Percentiles rank a stretch among this genome's conserved stretches.
phyloP scores from a whole-genome alignment of 2,113 vertebrate species.

The Antidorcas marsupialis region DNA sequence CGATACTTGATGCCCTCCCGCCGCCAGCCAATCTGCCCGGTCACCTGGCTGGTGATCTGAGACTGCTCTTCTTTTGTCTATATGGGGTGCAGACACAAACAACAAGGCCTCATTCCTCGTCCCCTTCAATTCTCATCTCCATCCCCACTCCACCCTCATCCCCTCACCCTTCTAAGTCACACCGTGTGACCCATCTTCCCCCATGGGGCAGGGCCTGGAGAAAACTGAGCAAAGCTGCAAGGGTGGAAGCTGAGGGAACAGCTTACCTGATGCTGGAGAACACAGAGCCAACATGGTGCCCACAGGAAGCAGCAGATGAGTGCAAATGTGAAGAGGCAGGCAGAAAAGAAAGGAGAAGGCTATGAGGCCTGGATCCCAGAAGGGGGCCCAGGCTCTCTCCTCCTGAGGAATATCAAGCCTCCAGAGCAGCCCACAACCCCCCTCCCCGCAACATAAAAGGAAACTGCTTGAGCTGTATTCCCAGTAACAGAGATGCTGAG shows the following conservation, averaged over 20 bases:
- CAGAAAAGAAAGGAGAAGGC: constrained; percentile 25
- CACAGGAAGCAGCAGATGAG: constrained; percentile 29
- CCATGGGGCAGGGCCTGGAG: neutral
- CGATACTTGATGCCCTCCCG: constrained; percentile 99
- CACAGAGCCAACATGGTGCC: neutral
- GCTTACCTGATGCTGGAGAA: constrained; percentile 71
- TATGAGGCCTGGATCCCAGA: neutral
- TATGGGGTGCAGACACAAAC: neutral
- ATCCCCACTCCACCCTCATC: neutral
- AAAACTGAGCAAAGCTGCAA: neutral
- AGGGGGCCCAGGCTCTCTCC: neutral
- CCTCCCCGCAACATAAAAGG: neutral
- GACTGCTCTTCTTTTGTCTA: constrained; percentile 99
- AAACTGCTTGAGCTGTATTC: constrained; percentile 36
- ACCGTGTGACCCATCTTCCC: neutral
- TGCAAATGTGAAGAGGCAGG: neutral
- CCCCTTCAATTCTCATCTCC: neutral
- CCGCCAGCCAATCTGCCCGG: constrained; percentile 99
- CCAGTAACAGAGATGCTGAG: constrained; percentile 32
- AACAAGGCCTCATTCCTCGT: neutral
- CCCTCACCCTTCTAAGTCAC: neutral
- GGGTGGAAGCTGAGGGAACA: neutral
- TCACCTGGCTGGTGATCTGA: constrained; percentile 99
- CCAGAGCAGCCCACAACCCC: neutral
- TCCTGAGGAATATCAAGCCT: neutral